Conservation (phyloP, 2,113 vertebrate species). For the Toxostoma redivivum region DNA sequence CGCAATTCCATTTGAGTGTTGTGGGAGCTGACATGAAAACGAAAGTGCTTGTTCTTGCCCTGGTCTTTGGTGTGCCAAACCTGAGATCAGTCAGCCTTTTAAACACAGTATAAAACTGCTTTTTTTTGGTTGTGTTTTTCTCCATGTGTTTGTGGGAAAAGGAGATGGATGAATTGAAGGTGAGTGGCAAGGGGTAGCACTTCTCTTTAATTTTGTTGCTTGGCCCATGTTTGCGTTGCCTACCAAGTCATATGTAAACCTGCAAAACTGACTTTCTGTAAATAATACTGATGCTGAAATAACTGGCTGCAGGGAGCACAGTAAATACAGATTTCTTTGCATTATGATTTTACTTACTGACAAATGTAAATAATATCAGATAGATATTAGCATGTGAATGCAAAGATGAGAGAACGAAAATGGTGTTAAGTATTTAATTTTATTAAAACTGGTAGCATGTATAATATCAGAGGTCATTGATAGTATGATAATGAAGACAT, state of each 20-base stretch:
- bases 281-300: background rate
- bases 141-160: background rate
- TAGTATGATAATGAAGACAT: background rate
- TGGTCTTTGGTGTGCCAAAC: constrained; percentile 11
- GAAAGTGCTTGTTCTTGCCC: constrained; percentile 15
- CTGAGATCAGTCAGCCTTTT: background rate
- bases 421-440: background rate
- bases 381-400: background rate
- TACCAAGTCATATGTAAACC: background rate
- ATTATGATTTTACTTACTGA: background rate
- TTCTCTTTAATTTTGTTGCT: background rate
- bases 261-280: fast-evolving
- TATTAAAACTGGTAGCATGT: background rate
- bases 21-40: constrained; percentile 48
- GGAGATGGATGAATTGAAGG: background rate
- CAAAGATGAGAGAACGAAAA: background rate
- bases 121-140: background rate
- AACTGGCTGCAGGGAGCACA: background rate
- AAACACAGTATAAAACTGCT: background rate
- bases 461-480: background rate
- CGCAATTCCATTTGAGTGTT: constrained; percentile 16
- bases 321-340: background rate
- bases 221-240: background rate
- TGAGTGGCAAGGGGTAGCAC: background rate
- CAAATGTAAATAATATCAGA: background rate